Evolutionary conservation across 2,113 vertebrate species (phyloP), one percentile per base, ranked within the genome.

Genomic region (Herpetotheres cachinnans): DNA sequence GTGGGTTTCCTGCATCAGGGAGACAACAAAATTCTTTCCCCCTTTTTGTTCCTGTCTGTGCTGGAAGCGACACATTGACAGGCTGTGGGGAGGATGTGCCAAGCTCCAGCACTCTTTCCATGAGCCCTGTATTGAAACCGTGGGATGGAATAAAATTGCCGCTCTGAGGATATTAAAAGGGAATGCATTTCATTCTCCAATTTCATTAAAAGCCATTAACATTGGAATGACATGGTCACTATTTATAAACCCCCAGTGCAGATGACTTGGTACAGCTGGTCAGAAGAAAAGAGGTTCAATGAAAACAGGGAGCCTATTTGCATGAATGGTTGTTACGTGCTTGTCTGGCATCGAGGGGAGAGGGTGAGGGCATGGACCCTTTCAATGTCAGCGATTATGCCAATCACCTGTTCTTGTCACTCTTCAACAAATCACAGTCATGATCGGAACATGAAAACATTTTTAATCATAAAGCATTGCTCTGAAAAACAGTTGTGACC

Each of bases 1-100:
- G 94, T 82, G 96, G 93, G 94, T 97, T 97, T 97, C 97, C 96
- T 95, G 95, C 59, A 32, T 54, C 59, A 25, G 38, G 47, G 65
- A 78, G 73, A 93, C 85, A 96, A 92, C 89, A 7, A 42, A 93
- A 96, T 92, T 70, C 74, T 94, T 95, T 96, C 89, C 97, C 87
- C 95, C 56, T 88, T 46, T 58, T 79, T 93, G 77, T 92, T 95
- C 91, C 94, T 97, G 94, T 52, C 83, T 70, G 20, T 18, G 44
- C 79, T 95, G 94, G 82, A 93, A 95, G 84, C 27, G 6, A 6
- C 74, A 54, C 61, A 4, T n/a, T 62, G 84, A 83, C 9, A 13
- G 72, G 80, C 70, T 80, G 69, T 21, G 90, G 84, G 63, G n/a
- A 93, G 72, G 87, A 82, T 84, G 85, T 96, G 91, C 89, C 40